Evolutionary conservation across 2,888 invertebrate genomes (phyloP).

Genomic region (Temnothorax ravouxi): DNA sequence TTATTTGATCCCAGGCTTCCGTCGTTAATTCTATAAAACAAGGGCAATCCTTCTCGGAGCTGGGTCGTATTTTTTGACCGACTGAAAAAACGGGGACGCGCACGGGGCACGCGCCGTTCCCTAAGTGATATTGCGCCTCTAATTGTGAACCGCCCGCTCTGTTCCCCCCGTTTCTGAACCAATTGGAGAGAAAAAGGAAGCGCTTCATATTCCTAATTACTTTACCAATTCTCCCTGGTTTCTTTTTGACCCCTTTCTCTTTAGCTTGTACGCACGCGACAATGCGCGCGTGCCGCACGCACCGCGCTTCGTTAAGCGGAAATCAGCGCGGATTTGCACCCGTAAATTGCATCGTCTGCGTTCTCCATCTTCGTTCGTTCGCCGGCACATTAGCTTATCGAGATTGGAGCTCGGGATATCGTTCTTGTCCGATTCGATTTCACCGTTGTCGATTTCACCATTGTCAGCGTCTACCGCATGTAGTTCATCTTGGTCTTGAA

Average conservation of each 20-base stretch:
- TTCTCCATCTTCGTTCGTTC: slow-evolving; percentile 47
- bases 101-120: slow-evolving; percentile 6
- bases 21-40: background rate
- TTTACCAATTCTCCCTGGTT: slow-evolving; percentile 15
- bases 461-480: background rate
- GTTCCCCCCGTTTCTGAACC: background rate
- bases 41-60: background rate
- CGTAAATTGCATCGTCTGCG: slow-evolving; percentile 69
- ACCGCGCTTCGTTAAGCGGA: slow-evolving; percentile 67
- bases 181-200: slow-evolving; percentile 28
- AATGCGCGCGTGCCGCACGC: slow-evolving; percentile 69
- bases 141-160: slow-evolving; percentile 41
- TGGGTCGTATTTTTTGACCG: background rate
- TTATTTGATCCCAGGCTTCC: background rate
- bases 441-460: slow-evolving; percentile 21
- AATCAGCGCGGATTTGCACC: slow-evolving; percentile 70
- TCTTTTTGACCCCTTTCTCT: background rate
- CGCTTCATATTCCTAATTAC: slow-evolving; percentile 66
- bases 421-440: slow-evolving; percentile 16
- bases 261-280: slow-evolving; percentile 62
- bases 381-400: slow-evolving; percentile 7
- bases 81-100: slow-evolving; percentile 28
- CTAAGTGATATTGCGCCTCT: slow-evolving; percentile 61
- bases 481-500: background rate
- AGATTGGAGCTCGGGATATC: background rate